These are phyloP conservation scores for Drosophila teissieri DNA, from an alignment of 1,140 invertebrate genomes.

Conservation along the genomic window DNA sequence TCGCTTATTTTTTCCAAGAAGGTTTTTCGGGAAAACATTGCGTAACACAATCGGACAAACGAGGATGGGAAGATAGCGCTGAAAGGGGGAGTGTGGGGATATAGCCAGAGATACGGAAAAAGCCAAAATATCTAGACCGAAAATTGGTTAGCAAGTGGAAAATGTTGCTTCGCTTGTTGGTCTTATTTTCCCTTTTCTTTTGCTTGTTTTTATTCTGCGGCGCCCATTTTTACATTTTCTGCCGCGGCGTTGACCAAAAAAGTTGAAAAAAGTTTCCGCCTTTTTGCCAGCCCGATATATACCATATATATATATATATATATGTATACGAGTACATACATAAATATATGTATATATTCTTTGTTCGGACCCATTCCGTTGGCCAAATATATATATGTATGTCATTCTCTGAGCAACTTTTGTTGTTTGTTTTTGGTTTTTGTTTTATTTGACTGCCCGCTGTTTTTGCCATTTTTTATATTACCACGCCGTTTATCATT, in stretches of 20 bases:
- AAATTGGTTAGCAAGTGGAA: constrained; percentile 74
- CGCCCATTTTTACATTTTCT: constrained; percentile 68
- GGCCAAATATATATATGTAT: constrained; percentile 45
- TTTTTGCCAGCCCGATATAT: constrained; percentile 49
- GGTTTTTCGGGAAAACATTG: constrained; percentile 44
- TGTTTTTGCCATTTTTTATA: constrained; percentile 82
- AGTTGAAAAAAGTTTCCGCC: constrained; percentile 62
- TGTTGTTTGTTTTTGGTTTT: constrained; percentile 44
- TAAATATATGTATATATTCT: constrained; percentile 33
- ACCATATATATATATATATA: constrained; percentile 29
- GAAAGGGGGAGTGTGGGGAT: constrained; percentile 13
- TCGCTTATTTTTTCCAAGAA: constrained; percentile 22
- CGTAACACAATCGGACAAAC: constrained; percentile 48
- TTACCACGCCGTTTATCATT: constrained; percentile 83
- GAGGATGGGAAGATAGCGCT: constrained; percentile 12
- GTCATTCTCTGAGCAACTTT: constrained; percentile 31
- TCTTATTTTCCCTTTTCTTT: constrained; percentile 21
- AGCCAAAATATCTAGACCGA: constrained; percentile 65
- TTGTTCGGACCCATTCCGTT: constrained; percentile 42
- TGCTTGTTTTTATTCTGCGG: constrained; percentile 53
- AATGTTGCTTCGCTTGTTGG: constrained; percentile 53
- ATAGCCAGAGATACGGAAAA: constrained; percentile 48
- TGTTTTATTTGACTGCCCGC: constrained; percentile 71
- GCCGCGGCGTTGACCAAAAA: constrained; percentile 56
- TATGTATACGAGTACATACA: constrained; percentile 10